These are phyloP conservation scores for Gnathonemus longibarbis DNA, from an alignment of 2,113 vertebrate species.

Conservation along the genomic window DNA sequence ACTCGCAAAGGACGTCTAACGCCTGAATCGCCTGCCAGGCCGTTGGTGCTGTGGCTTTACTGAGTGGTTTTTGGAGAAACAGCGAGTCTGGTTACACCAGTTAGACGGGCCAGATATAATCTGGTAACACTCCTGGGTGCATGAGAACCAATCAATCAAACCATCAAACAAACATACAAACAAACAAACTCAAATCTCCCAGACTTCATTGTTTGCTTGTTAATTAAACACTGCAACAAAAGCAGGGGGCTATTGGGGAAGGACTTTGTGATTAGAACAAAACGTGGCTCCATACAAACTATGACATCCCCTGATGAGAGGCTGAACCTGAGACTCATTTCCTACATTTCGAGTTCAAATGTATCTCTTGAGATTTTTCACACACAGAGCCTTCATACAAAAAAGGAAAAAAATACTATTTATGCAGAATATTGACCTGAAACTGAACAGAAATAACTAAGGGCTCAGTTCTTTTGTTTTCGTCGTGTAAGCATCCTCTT, in stretches of 20 bases:
- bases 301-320: background rate
- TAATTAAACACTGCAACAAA: slow-evolving; percentile 17
- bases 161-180: background rate
- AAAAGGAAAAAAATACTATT: slow-evolving; percentile 7
- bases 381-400: background rate
- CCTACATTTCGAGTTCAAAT: background rate
- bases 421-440: background rate
- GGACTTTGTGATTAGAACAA: background rate
- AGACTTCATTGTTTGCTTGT: slow-evolving; percentile 12
- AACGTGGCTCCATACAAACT: background rate
- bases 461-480: background rate
- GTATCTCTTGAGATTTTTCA: background rate
- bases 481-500: background rate
- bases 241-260: background rate
- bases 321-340: background rate
- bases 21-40: slow-evolving; percentile 18
- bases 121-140: slow-evolving; percentile 32
- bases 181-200: slow-evolving; percentile 4
- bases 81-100: slow-evolving; percentile 20
- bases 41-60: slow-evolving; percentile 16
- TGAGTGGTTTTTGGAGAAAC: slow-evolving; percentile 17
- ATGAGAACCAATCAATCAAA: slow-evolving; percentile 23
- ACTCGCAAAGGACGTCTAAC: background rate
- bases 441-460: no score
- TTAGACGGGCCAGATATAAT: slow-evolving; percentile 23